phyloP scores from a whole-genome alignment of 2,888 invertebrate species.

The Galeruca laticollis region DNA sequence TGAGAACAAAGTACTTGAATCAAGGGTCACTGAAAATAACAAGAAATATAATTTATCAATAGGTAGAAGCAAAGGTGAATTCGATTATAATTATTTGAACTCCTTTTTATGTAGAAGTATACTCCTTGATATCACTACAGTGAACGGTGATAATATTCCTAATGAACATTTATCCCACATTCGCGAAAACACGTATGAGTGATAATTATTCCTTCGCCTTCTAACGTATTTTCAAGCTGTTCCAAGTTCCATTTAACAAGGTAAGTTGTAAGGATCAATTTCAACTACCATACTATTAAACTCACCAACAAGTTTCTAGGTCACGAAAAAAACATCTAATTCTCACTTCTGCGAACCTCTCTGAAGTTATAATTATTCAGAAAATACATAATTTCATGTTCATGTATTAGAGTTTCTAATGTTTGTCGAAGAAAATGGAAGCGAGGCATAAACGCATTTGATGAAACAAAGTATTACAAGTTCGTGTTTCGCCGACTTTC shows the following conservation, averaged over 20 bases:
- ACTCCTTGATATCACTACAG: no score
- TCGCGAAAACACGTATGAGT: no score
- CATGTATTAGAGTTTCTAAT: slow-evolving; percentile 27
- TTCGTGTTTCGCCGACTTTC: neutral
- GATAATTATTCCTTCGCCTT: neutral
- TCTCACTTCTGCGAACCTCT: slow-evolving; percentile 17
- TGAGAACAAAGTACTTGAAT: no score
- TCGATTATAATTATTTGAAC: no score
- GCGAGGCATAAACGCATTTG: slow-evolving; percentile 11
- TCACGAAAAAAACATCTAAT: slow-evolving; percentile 21
- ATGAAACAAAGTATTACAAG: slow-evolving; percentile 4
- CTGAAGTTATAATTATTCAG: slow-evolving; percentile 33
- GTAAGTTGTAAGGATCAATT: neutral
- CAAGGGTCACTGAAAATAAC: no score
- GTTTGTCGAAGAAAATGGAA: slow-evolving; percentile 21
- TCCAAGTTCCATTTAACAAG: neutral
- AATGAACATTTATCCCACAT: no score
- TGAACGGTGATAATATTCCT: no score
- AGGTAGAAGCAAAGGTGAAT: no score
- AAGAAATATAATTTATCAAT: no score
- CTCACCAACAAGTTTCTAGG: slow-evolving; percentile 29
- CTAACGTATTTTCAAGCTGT: neutral
- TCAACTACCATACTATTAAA: slow-evolving; percentile 8
- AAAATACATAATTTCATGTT: slow-evolving; percentile 8
- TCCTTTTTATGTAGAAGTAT: no score